These are phyloP conservation scores for Carapus acus DNA, from an alignment of 2,797 vertebrate genomes.

Conservation along the genomic window DNA sequence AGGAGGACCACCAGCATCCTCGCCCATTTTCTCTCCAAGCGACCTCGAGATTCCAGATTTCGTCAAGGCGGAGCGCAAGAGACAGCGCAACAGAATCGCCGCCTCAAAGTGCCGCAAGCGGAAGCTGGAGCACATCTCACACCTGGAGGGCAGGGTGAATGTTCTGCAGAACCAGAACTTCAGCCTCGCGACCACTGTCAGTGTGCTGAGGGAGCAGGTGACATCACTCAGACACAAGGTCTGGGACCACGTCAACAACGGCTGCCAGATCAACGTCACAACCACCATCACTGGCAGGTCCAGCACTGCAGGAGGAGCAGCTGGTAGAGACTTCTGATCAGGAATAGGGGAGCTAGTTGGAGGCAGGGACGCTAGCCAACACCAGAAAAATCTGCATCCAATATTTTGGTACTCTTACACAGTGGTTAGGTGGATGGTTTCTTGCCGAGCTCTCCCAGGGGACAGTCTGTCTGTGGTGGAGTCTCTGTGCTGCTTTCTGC, in stretches of 20 bases:
- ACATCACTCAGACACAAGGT: constrained; percentile 85
- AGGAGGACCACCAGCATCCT: constrained; percentile 66
- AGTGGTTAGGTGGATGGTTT: too few species aligned
- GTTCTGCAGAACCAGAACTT: constrained; percentile 84
- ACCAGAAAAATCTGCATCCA: too few species aligned
- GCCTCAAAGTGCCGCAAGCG: constrained; percentile 86
- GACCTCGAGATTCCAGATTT: constrained; percentile 83
- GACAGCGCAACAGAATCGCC: constrained; percentile 83
- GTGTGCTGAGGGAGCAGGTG: constrained; percentile 81
- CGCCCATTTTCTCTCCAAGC: constrained; percentile 74
- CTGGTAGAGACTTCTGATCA: too few species aligned
- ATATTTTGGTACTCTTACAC: too few species aligned
- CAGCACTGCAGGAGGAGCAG: constrained; percentile 47
- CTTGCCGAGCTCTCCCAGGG: too few species aligned
- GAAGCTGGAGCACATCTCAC: constrained; percentile 83
- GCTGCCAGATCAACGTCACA: constrained; percentile 77
- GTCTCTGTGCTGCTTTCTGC: too few species aligned
- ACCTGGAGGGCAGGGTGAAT: constrained; percentile 86
- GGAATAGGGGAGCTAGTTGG: too few species aligned
- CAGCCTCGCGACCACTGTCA: constrained; percentile 81
- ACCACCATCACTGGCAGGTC: too few species aligned
- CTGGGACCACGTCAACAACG: constrained; percentile 82
- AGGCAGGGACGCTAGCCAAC: too few species aligned
- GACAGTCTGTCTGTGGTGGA: too few species aligned
- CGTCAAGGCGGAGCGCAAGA: constrained; percentile 84